These are phyloP conservation scores for Eulemur coronatus DNA, from an alignment of 2,797 vertebrate species.

Conservation along the genomic window DNA sequence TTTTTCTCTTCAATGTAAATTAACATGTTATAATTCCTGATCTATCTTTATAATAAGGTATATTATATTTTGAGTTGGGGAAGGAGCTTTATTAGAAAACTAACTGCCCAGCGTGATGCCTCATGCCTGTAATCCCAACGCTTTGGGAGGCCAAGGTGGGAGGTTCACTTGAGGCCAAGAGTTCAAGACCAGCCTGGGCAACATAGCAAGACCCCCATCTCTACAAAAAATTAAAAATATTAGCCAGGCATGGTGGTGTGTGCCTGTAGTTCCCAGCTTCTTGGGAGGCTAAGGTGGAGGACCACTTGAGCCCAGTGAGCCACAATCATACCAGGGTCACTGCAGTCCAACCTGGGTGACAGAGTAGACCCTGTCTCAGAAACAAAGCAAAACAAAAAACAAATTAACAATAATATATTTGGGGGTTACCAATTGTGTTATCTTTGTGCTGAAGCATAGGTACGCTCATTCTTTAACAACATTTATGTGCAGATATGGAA, in stretches of 20 bases:
- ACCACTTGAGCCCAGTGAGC: not conserved
- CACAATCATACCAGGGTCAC: not conserved
- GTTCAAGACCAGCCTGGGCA: not conserved
- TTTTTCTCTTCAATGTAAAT: not conserved
- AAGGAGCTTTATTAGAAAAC: not conserved
- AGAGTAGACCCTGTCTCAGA: not conserved
- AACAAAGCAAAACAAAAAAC: not conserved
- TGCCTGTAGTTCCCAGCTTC: not conserved
- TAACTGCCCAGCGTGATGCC: not conserved
- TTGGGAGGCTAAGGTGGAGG: not conserved
- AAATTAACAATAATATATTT: not conserved
- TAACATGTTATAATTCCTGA: not conserved
- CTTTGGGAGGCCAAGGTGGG: not conserved
- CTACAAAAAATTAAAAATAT: not conserved
- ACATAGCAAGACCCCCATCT: not conserved
- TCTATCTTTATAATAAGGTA: not conserved
- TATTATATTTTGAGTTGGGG: not conserved
- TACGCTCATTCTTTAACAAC: not conserved
- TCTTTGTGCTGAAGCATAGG: not conserved
- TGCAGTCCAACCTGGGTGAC: not conserved
- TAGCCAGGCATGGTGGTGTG: not conserved
- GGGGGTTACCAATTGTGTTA: not conserved
- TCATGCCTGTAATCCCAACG: not conserved
- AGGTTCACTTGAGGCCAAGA: not conserved
- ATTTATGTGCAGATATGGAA: too few species aligned